These are phyloP conservation scores for Aegotheles bennettii DNA, from an alignment of 2,113 vertebrate species.

Conservation along the genomic window DNA sequence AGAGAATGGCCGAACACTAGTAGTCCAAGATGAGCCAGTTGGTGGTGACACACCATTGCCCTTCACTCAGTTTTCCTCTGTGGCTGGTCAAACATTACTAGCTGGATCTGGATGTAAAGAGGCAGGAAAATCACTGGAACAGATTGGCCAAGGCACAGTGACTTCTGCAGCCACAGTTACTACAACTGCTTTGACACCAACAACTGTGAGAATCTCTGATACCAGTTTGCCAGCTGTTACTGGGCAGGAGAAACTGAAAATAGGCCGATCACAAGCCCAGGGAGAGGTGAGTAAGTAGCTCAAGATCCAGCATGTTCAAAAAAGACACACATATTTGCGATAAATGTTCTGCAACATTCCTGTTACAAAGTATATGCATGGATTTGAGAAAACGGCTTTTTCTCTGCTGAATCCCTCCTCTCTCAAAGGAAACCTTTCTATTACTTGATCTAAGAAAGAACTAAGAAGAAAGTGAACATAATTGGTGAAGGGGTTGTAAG, in stretches of 20 bases:
- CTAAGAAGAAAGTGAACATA: neutral
- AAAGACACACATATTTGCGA: neutral
- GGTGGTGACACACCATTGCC: constrained; percentile 71
- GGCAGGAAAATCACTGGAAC: constrained; percentile 77
- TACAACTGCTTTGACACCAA: constrained; percentile 79
- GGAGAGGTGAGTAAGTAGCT: constrained; percentile 86
- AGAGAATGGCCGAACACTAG: constrained; percentile 89
- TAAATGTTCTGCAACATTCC: neutral
- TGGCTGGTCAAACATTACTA: constrained; percentile 81
- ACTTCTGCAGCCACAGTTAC: constrained; percentile 74
- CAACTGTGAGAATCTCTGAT: constrained; percentile 82
- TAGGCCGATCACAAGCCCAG: constrained; percentile 72
- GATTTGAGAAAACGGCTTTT: neutral
- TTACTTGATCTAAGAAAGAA: neutral
- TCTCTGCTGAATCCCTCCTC: neutral
- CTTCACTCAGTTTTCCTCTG: constrained; percentile 83
- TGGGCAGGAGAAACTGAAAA: constrained; percentile 79
- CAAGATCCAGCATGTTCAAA: neutral
- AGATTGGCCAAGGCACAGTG: constrained; percentile 72
- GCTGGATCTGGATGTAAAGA: constrained; percentile 77
- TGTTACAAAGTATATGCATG: neutral
- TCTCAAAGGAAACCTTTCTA: neutral
- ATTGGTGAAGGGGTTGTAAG: neutral
- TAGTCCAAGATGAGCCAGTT: constrained; percentile 83
- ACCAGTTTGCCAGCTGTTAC: constrained; percentile 74